Conservation (phyloP, 2,797 vertebrate genomes). For the Pelochelys cantorii region DNA sequence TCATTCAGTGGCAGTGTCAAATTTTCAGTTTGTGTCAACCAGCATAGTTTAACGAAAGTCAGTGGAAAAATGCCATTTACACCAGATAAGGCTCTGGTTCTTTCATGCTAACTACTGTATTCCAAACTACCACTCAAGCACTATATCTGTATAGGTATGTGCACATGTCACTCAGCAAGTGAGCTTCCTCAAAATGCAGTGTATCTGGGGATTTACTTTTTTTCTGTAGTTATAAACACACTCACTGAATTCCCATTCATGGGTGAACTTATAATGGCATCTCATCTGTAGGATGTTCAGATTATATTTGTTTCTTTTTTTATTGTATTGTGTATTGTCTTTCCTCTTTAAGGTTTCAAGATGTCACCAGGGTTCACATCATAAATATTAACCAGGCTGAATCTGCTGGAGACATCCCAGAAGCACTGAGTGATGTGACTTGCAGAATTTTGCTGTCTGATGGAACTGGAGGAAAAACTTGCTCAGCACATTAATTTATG, state of each 20-base stretch:
- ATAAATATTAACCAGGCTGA: conserved; percentile 69
- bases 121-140: conserved; percentile 46
- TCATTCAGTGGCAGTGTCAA: background rate
- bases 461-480: conserved; percentile 73
- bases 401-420: conserved; percentile 59
- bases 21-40: background rate
- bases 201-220: conserved; percentile 2
- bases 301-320: background rate
- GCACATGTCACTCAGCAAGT: background rate
- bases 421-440: conserved; percentile 65
- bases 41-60: background rate
- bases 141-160: background rate
- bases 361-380: conserved; percentile 67
- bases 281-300: conserved; percentile 56
- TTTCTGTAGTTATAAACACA: conserved; percentile 60
- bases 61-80: background rate
- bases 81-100: conserved; percentile 46
- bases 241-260: conserved; percentile 54
- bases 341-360: conserved; percentile 66
- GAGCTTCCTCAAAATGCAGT: background rate
- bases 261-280: conserved; percentile 54
- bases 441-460: conserved; percentile 67
- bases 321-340: background rate
- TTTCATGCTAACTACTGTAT: background rate
- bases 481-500: conserved; percentile 75